Evolutionary conservation across 1,140 invertebrate genomes (phyloP).

Genomic region (Atta colombica): DNA sequence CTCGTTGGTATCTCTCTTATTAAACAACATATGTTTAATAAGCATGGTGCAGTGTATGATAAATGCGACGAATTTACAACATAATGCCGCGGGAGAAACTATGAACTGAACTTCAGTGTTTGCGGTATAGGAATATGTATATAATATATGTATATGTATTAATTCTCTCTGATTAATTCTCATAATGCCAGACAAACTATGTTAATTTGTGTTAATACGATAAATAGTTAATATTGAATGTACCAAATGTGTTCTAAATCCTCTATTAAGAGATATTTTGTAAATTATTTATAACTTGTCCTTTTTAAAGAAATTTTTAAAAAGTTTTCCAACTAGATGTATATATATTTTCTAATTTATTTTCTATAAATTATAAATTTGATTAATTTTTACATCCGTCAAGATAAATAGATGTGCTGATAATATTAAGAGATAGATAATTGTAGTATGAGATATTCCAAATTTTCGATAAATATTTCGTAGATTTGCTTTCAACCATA

Average conservation of each 20-base stretch:
- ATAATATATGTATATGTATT: slow-evolving; percentile 27
- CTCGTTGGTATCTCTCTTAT: slow-evolving; percentile 33
- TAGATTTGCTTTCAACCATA: background rate
- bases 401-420: background rate
- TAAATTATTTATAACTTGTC: background rate
- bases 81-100: slow-evolving; percentile 43
- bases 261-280: background rate
- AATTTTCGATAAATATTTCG: background rate
- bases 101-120: slow-evolving; percentile 40
- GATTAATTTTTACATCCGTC: background rate
- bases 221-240: background rate
- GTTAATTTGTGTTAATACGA: background rate
- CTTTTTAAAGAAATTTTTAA: background rate
- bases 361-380: background rate
- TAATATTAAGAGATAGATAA: background rate
- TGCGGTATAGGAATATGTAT: background rate
- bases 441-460: background rate
- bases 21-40: slow-evolving; percentile 52
- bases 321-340: background rate
- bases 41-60: slow-evolving; percentile 31
- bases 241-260: background rate
- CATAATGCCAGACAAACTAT: background rate
- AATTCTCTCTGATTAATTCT: slow-evolving; percentile 9
- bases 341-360: background rate
- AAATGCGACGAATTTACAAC: slow-evolving; percentile 58